Base-by-base conservation (phyloP, 2,113 vertebrate species). In the Meles meles region DNA sequence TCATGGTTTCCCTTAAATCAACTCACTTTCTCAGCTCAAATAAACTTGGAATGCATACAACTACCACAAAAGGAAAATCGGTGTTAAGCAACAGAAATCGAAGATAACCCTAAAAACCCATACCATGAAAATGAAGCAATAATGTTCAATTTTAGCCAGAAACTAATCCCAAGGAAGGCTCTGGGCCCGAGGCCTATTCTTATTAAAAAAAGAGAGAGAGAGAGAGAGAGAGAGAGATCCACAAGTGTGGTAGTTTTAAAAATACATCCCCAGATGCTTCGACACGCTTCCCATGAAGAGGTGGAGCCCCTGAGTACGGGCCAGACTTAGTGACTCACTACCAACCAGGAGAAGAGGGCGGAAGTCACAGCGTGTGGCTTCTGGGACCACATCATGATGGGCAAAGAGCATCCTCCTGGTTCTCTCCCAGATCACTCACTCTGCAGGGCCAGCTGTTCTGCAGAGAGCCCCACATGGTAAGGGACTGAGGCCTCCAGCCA, bases 291-390 rank as follows among this genome's bases (percentile, higher is more conserved):
- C 89, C 42, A 21, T 1, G n/a, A 77, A 49, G 42, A 88, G 84
- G 47, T 0, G 27, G 63, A 27, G 37, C 15, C 67, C 65, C 17
- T 12, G 82, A 6, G 10, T 13, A 3, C 4, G 21, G 15, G 39
- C 79, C 76, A 61, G 12, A 77, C 49, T 52, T 4, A 7, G 80
- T 12, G 52, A 72, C 15, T 37, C 15, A 1, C 20, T 37, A 90
- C 37, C 52, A 7, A 21, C 1, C 7, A 89, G 42, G 0, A 17
- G 80, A 74, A 42, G 5, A 1, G 0, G 37, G 90, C 1, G 0
- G 27, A 52, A 63, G 87, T 21, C 57, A 29, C 72, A 4, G 47
- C 1, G 21, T 1, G 39, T 71, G 89, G 79, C 63, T 74, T 69
- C 65, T 8, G 65, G 52, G 81, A 27, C 34, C 39, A 55, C n/a